phyloP scores from a whole-genome alignment of 1,140 invertebrate species.

The Physella acuta region DNA sequence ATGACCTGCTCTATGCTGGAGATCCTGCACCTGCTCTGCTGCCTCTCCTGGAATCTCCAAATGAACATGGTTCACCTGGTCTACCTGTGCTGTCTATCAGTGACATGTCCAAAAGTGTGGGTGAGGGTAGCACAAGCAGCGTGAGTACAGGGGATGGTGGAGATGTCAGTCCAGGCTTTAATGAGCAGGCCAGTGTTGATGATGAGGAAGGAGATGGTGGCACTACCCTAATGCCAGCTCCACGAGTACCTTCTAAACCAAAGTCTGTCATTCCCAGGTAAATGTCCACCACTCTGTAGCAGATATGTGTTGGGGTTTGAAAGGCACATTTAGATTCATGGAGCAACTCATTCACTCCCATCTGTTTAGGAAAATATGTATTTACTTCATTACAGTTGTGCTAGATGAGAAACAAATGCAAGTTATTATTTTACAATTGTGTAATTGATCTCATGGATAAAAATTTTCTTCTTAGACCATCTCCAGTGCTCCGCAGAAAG shows the following conservation, averaged over 20 bases:
- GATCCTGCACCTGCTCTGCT: conserved; percentile 20
- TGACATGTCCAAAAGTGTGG: too few relatives aligned
- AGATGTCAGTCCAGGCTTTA: neutral
- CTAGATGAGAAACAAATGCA: too few relatives aligned
- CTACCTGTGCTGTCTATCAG: too few relatives aligned
- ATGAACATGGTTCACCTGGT: too few relatives aligned
- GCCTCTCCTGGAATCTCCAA: conserved; percentile 39
- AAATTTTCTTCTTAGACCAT: neutral
- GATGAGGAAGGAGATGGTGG: neutral
- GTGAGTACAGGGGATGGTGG: conserved; percentile 1
- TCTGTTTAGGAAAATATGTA: too few relatives aligned
- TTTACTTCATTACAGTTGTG: too few relatives aligned
- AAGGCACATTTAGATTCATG: too few relatives aligned
- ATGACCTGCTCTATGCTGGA: conserved; percentile 70
- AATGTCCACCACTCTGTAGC: neutral
- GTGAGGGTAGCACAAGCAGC: too few relatives aligned
- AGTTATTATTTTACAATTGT: neutral
- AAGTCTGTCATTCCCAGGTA: conserved; percentile 12
- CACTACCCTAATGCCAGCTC: conserved; percentile 6
- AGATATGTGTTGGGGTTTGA: too few relatives aligned
- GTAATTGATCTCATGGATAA: neutral
- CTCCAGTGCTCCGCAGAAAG: neutral
- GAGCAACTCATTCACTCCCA: too few relatives aligned
- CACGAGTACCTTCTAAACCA: neutral
- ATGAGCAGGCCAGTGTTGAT: neutral